A percentile compares a stretch with the other conserved stretches of the same genome.
Conservation (phyloP, 2,113 vertebrate genomes). For the Turnix velox region DNA sequence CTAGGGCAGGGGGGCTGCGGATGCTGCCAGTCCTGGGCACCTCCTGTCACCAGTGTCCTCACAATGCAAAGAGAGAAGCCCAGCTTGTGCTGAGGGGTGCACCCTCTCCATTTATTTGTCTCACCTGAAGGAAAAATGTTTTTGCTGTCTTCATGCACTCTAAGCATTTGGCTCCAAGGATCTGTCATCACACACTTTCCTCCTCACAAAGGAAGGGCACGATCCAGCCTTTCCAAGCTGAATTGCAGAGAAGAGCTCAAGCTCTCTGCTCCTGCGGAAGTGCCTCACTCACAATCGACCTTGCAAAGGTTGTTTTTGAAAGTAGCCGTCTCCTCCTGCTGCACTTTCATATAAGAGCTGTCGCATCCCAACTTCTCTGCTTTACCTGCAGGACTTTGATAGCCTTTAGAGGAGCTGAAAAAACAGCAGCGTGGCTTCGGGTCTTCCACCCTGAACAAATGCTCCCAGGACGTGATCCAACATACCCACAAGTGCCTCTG, state of each 20-base stretch:
- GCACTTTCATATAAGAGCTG: background rate
- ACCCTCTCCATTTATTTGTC: conserved; percentile 46
- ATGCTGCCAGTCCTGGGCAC: background rate
- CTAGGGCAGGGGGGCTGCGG: background rate
- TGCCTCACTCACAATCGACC: background rate
- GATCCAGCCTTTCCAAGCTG: background rate
- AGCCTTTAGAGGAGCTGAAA: background rate
- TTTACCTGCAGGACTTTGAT: background rate
- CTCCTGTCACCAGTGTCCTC: fast-evolving
- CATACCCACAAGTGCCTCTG: fast-evolving
- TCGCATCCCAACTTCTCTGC: background rate
- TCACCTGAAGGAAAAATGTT: conserved; percentile 39
- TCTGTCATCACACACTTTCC: background rate
- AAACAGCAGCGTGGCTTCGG: background rate
- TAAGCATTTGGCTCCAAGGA: conserved; percentile 52
- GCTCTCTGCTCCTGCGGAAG: background rate
- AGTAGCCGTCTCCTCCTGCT: background rate
- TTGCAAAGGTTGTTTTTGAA: conserved; percentile 30
- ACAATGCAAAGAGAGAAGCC: fast-evolving
- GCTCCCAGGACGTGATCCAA: background rate
- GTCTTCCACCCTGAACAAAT: background rate
- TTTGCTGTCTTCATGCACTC: conserved; percentile 45
- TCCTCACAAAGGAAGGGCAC: conserved; percentile 6
- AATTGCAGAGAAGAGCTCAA: background rate
- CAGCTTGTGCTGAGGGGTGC: background rate